phyloP scores from a whole-genome alignment of 2,797 vertebrate genomes.

The Buphagus erythrorhynchus region DNA sequence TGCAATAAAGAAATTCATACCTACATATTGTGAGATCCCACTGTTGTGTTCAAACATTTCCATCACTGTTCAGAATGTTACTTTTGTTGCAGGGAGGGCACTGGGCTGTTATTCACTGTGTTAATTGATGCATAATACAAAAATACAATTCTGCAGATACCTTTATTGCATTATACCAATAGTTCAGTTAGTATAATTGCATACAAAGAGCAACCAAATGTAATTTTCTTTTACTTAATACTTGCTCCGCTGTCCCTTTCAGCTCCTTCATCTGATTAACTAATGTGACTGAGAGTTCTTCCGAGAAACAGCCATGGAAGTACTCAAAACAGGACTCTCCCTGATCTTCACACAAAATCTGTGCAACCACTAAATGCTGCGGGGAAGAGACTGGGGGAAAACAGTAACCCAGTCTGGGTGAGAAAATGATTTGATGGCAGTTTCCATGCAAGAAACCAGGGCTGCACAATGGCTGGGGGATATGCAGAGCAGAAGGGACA shows the following conservation, averaged over 20 bases:
- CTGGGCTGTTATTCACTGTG: background rate
- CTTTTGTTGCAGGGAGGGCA: background rate
- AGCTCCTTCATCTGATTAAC: slow-evolving; percentile 79
- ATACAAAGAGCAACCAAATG: slow-evolving; percentile 76
- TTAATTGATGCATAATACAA: slow-evolving; percentile 53
- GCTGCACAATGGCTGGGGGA: background rate
- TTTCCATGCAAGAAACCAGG: background rate
- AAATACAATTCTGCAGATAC: slow-evolving; percentile 55
- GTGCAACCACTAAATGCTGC: background rate
- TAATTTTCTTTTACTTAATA: slow-evolving; percentile 77
- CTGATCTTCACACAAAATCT: background rate
- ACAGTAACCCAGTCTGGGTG: background rate
- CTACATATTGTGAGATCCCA: background rate
- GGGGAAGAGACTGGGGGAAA: background rate
- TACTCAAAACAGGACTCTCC: background rate
- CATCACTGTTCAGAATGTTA: background rate
- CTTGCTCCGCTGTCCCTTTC: slow-evolving; percentile 66
- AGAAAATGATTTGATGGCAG: background rate
- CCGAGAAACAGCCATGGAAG: slow-evolving; percentile 49
- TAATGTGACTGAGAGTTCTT: slow-evolving; percentile 72
- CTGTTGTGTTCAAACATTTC: background rate
- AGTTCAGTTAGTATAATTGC: slow-evolving; percentile 78
- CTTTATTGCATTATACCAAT: slow-evolving; percentile 70
- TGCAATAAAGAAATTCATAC: background rate
- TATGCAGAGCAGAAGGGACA: background rate